Base-by-base conservation (phyloP, 2,888 invertebrate genomes). In the Proisotoma minuta region DNA sequence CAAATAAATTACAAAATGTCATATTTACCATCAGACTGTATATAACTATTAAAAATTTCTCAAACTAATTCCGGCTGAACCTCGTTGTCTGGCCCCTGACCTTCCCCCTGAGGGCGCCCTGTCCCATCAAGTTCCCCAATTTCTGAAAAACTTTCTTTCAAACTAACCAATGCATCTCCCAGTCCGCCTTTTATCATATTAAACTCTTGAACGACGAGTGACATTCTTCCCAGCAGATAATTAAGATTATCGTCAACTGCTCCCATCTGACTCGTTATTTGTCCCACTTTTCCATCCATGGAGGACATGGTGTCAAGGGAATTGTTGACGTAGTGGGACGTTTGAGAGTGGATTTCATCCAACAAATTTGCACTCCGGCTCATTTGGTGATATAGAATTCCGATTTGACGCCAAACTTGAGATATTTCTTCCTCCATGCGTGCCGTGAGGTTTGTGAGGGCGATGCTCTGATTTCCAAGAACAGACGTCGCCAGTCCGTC, bases 391-490 rank as follows among this genome's bases (percentile, higher is more conserved):
- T 89, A 87, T 89, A 93, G 89, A 60, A 89, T 87, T 68, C 91
- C 90, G 73, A 93, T 91, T 78, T 91, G 92, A 23, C 91, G 81
- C 92, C 92, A 92, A 18, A 93, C 91, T 77, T 89, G 88, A 69
- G 87, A 85, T 77, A 91, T 87, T 76, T 90, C 90, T 47, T 71
- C 71, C 74, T 91, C 90, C 75, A 92, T 85, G 75, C 87, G 86
- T 0, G 83, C 79, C 54, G 87, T 90, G 56, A 91, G 78, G 77
- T 91, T 91, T 3, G 84, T 83, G 60, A 89, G 78, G 0, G 87
- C 85, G 1, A 84, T 84, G 40, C 84, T 84, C 74, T 91, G 90
- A 75, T 86, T 87, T 67, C 82, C 84, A 68, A 87, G 79, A 63
- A 93, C 84, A 1, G 84, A 81, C 43, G 82, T 79, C 60, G 89